phyloP scores from a whole-genome alignment of 2,797 vertebrate species.

The Triplophysa bombifrons region DNA sequence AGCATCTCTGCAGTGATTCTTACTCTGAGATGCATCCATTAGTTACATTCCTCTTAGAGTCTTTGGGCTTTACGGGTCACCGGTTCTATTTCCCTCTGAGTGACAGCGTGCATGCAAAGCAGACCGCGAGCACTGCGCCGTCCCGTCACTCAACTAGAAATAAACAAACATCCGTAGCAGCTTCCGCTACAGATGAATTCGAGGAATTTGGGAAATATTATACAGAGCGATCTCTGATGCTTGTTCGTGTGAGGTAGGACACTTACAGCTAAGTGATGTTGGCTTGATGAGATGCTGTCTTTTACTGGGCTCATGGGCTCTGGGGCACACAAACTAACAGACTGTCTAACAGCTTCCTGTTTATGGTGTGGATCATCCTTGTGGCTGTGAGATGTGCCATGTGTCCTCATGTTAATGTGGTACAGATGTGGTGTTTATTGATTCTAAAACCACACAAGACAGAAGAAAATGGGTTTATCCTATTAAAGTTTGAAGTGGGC shows the following conservation, averaged over 20 bases:
- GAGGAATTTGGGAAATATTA: conserved; percentile 31
- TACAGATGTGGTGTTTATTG: conserved; percentile 15
- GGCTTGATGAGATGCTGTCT: conserved; percentile 28
- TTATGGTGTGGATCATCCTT: conserved; percentile 32
- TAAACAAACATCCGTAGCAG: conserved; percentile 42
- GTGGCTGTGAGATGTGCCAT: conserved; percentile 20
- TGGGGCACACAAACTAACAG: conserved; percentile 11
- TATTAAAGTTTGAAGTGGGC: neutral
- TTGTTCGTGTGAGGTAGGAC: conserved; percentile 21
- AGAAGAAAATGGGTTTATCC: conserved; percentile 2
- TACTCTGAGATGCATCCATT: conserved; percentile 50
- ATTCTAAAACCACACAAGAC: conserved; percentile 6
- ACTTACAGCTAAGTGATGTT: conserved; percentile 33
- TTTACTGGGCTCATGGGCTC: conserved; percentile 25
- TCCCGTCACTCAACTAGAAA: conserved; percentile 43
- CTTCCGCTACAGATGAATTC: conserved; percentile 21
- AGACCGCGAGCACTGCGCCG: conserved; percentile 25
- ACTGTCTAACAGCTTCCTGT: conserved; percentile 44
- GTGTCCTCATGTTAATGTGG: conserved; percentile 14
- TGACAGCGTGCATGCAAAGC: conserved; percentile 43
- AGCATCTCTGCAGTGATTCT: conserved; percentile 16
- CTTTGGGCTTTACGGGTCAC: conserved; percentile 44
- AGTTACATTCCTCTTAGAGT: conserved; percentile 45
- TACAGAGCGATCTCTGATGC: neutral
- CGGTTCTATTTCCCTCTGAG: conserved; percentile 45